Evolutionary conservation across 92 coral and sea anemone species (phyloP), one percentile per base, ranked within the genome.

Genomic region (Parazoanthus atlanticus): DNA sequence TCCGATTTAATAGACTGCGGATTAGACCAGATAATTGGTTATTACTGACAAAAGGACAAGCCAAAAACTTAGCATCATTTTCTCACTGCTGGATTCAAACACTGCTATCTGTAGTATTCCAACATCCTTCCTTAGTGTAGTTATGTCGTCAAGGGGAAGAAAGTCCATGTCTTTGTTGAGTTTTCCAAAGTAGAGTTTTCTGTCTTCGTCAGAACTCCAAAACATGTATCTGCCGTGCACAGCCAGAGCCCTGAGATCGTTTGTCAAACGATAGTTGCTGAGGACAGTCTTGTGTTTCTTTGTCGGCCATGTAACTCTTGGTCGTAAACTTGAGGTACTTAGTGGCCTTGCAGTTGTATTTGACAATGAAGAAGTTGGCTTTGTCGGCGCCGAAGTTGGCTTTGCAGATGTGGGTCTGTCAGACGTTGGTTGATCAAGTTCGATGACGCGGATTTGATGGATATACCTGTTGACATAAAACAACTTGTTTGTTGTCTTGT

Each of bases 151-250:
- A 16, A 17, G 31, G 9, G 84, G 84, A 10, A 79, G 71, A 79
- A 79, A 79, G 41, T 54, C 52, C 84, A 49, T 79, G 36, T 79
- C 84, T 54, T 79, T 71, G 61, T 79, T 79, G 13, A 79, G 84
- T 31, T 54, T 79, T 52, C 84, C 84, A 12, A 30, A 21, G 38
- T 79, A 79, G 21, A 79, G 56, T 52, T 79, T 52, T 15, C 67
- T 30, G 10, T 79, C 41, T 16, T 30, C 70, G 41, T 16, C 33
- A 21, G 84, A 79, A 32, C 41, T 49, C 84, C 84, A 79, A 32
- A 54, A 79, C 84, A 79, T 31, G 43, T 79, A 15, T 29, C 71
- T 79, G 19, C 84, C 84, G 30, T 30, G 29, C 3, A 79, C 70
- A 8, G 84, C 71, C 69, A 79, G 16, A 0, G 84, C 84, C 46